Conservation (phyloP, 2,113 vertebrate species). For the Lota lota region DNA sequence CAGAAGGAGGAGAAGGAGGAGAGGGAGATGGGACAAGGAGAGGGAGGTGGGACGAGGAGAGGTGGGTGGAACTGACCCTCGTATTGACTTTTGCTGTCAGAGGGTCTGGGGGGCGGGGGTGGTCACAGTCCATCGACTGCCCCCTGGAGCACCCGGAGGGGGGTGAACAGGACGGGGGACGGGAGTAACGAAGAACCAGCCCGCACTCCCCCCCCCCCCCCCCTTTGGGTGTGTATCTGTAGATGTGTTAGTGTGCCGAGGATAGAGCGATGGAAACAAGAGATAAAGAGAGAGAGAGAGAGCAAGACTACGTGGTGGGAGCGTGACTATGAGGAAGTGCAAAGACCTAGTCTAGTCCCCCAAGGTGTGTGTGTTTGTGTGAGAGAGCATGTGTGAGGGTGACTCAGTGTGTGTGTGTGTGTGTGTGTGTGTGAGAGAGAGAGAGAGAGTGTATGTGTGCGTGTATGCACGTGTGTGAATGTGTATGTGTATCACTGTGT, state of each 20-base stretch:
- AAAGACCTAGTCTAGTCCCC: constrained; percentile 35
- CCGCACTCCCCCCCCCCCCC: too few species aligned
- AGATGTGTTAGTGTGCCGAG: not conserved
- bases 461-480: not conserved
- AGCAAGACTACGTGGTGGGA: constrained; percentile 22
- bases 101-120: too few species aligned
- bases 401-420: constrained; percentile 14
- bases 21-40: too few species aligned
- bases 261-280: too few species aligned
- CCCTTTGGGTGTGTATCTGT: not conserved
- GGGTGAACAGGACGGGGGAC: too few species aligned
- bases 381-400: constrained; percentile 5
- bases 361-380: constrained; percentile 17
- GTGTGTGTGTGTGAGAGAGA: constrained; percentile 11
- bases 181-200: too few species aligned
- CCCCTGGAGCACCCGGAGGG: too few species aligned
- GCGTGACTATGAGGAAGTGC: constrained; percentile 36
- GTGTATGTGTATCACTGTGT: constrained; percentile 22
- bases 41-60: too few species aligned
- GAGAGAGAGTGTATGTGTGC: not conserved
- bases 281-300: not conserved
- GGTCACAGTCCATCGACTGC: too few species aligned
- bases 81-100: too few species aligned
- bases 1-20: too few species aligned
- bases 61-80: too few species aligned